These are phyloP conservation scores for Trachythela sp. DNA, from an alignment of 64 coral and sea anemone genomes.

Conservation along the genomic window DNA sequence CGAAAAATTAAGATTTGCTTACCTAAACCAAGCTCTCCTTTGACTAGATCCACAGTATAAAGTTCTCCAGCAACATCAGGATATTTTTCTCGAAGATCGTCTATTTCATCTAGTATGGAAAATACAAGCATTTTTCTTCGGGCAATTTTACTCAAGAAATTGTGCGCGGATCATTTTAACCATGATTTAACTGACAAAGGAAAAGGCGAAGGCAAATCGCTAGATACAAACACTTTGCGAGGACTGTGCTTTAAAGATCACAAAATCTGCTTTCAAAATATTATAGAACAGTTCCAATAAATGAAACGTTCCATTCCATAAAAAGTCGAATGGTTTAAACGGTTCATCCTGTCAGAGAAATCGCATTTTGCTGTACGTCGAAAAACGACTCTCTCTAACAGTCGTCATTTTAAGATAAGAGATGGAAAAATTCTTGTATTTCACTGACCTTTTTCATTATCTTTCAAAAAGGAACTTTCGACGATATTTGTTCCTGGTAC, in stretches of 20 bases:
- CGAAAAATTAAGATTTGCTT: conserved; percentile 14
- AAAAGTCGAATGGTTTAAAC: too few relatives aligned
- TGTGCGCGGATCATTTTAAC: background rate
- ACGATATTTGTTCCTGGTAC: background rate
- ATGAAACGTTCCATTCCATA: too few relatives aligned
- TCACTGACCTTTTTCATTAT: background rate
- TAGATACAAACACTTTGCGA: too few relatives aligned
- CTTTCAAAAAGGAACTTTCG: background rate
- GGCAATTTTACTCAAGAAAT: background rate
- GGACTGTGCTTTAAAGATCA: too few relatives aligned
- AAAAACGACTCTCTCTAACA: too few relatives aligned
- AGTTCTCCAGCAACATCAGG: conserved; percentile 65
- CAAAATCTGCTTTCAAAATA: too few relatives aligned
- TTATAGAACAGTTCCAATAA: too few relatives aligned
- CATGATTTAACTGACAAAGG: too few relatives aligned
- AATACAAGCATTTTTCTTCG: background rate
- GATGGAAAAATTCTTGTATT: background rate
- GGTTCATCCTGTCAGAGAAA: too few relatives aligned
- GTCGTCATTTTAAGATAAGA: too few relatives aligned
- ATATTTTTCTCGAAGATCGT: conserved; percentile 52
- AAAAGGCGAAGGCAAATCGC: too few relatives aligned
- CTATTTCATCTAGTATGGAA: background rate
- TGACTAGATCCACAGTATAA: conserved; percentile 42
- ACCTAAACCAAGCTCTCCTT: conserved; percentile 66
- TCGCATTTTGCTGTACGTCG: too few relatives aligned